Conservation (phyloP, 1,140 invertebrate genomes). For the Caenorhabditis brenneri region DNA sequence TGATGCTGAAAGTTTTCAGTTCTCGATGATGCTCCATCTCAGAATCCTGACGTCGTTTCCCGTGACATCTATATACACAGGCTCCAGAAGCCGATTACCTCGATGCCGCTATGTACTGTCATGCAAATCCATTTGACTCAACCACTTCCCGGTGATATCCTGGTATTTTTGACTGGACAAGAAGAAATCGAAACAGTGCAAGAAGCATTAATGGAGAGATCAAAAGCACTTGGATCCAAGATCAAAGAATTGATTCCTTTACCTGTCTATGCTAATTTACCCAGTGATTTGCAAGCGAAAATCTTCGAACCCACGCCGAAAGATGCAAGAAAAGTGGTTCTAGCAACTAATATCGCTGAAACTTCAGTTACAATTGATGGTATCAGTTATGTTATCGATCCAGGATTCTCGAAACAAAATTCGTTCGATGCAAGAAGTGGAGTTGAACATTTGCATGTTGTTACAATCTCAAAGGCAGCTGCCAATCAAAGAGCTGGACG, state of each 20-base stretch:
- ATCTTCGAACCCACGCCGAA: slow-evolving; percentile 95
- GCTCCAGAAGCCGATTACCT: slow-evolving; percentile 98
- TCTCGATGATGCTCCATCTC: slow-evolving; percentile 99
- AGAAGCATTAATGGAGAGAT: slow-evolving; percentile 64
- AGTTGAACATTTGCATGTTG: slow-evolving; percentile 96
- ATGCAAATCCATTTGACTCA: slow-evolving; percentile 93
- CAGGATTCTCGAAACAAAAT: slow-evolving; percentile 98
- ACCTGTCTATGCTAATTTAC: slow-evolving; percentile 96
- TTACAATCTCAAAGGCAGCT: slow-evolving; percentile 94
- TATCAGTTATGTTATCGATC: slow-evolving; percentile 98
- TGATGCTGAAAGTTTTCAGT: slow-evolving; percentile 91
- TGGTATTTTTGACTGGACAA: slow-evolving; percentile 89
- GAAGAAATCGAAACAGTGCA: slow-evolving; percentile 68
- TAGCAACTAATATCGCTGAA: slow-evolving; percentile 99
- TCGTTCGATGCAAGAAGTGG: slow-evolving; percentile 97
- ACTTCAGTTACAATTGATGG: slow-evolving; percentile 99
- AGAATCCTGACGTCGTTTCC: slow-evolving; percentile 85
- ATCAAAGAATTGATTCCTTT: slow-evolving; percentile 90
- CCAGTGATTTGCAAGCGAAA: slow-evolving; percentile 97
- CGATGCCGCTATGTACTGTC: slow-evolving; percentile 93
- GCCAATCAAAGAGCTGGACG: slow-evolving; percentile 91
- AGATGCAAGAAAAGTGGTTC: slow-evolving; percentile 85
- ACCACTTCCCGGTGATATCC: slow-evolving; percentile 90
- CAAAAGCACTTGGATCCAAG: slow-evolving; percentile 81
- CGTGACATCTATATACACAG: slow-evolving; percentile 97